phyloP scores from a whole-genome alignment of 2,888 invertebrate genomes.

The Hecatera dysodea region DNA sequence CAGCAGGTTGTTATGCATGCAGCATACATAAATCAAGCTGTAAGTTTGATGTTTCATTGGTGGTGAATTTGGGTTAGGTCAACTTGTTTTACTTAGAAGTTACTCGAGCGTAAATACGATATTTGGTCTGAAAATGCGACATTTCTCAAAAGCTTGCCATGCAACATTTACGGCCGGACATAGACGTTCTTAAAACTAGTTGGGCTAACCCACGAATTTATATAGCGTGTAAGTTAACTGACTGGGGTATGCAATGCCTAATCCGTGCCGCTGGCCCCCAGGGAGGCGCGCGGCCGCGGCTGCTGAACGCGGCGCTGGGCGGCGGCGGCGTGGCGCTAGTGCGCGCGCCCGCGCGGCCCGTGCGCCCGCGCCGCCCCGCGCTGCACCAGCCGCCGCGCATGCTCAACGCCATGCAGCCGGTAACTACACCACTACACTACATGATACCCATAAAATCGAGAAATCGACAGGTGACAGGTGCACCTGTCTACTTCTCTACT shows the following conservation, averaged over 20 bases:
- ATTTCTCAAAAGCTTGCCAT: background rate
- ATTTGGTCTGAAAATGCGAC: background rate
- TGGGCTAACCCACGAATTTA: conserved; percentile 1
- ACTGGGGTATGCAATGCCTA: background rate
- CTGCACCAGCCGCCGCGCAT: conserved; percentile 68
- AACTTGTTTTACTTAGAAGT: conserved; percentile 11
- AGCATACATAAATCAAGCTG: conserved; percentile 86
- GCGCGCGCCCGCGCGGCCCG: conserved; percentile 76
- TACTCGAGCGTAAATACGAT: conserved; percentile 2
- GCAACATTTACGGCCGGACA: background rate
- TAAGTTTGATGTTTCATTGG: conserved; percentile 67
- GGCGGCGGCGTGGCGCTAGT: conserved; percentile 78
- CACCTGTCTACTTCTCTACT: background rate
- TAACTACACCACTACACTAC: background rate
- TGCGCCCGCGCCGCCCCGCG: conserved; percentile 75
- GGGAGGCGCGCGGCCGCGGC: conserved; percentile 76
- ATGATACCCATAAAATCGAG: background rate
- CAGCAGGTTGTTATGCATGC: conserved; percentile 87
- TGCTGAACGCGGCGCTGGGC: conserved; percentile 81
- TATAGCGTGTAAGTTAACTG: background rate
- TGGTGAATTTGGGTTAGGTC: conserved; percentile 22
- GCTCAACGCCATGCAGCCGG: conserved; percentile 66
- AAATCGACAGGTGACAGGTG: too few relatives aligned
- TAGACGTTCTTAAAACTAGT: conserved; percentile 10
- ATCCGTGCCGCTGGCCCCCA: background rate